A percentile compares a stretch with the other conserved stretches of the same genome.
Evolutionary conservation across 2,888 invertebrate genomes (phyloP).

Genomic region (Clivina fossor): DNA sequence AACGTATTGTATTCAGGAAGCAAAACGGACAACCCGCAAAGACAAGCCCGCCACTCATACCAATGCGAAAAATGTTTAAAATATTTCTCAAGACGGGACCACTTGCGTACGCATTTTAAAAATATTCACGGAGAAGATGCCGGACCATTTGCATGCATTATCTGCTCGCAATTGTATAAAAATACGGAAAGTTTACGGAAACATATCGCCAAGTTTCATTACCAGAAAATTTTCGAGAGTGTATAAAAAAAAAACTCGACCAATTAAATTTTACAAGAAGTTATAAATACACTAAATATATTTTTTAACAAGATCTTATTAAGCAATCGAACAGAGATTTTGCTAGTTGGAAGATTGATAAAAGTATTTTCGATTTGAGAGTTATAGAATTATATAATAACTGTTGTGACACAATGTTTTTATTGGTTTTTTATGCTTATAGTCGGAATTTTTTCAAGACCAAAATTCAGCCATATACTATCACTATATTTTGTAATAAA

Average conservation of each 20-base stretch:
- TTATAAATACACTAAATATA: not conserved
- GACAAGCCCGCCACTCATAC: constrained; percentile 45
- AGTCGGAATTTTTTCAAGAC: too few species aligned
- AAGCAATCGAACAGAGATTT: not conserved
- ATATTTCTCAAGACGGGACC: constrained; percentile 52
- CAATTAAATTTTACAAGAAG: too few species aligned
- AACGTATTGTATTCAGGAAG: constrained; percentile 50
- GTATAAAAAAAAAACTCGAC: too few species aligned
- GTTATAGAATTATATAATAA: too few species aligned
- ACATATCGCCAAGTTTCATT: constrained; percentile 54
- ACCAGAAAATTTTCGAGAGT: constrained; percentile 37
- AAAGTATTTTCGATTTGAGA: too few species aligned
- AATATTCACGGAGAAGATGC: constrained; percentile 55
- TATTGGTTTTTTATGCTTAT: too few species aligned
- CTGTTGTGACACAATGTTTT: too few species aligned
- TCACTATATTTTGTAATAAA: too few species aligned
- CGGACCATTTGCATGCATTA: constrained; percentile 53
- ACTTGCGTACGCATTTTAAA: constrained; percentile 54
- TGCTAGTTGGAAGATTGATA: not conserved
- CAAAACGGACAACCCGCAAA: constrained; percentile 45
- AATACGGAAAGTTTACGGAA: constrained; percentile 54
- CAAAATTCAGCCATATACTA: too few species aligned
- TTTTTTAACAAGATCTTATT: not conserved
- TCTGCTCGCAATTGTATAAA: constrained; percentile 54
- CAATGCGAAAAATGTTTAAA: constrained; percentile 52